Conservation (phyloP, 2,888 invertebrate genomes). For the Ophonus ardosiacus region DNA sequence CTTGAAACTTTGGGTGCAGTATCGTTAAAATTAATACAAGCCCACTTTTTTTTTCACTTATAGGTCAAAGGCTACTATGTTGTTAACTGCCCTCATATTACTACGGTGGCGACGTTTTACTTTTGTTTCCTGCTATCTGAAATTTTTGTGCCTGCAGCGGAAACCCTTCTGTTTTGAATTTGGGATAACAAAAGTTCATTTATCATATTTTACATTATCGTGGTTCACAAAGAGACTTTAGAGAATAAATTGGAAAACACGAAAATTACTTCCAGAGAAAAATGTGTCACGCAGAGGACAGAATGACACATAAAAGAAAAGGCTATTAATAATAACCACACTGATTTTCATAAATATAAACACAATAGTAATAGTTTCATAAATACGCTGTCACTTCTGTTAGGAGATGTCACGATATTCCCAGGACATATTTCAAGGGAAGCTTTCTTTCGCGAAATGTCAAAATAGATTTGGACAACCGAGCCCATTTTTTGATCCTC, state of each 20-base stretch:
- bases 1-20: no score
- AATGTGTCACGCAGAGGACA: slow-evolving; percentile 20
- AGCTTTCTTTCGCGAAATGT: not conserved
- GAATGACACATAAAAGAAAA: slow-evolving; percentile 30
- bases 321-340: slow-evolving; percentile 20
- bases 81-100: no score
- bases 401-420: not conserved
- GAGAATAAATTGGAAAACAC: slow-evolving; percentile 32
- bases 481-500: not conserved
- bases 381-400: not conserved
- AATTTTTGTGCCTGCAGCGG: slow-evolving; percentile 13
- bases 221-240: slow-evolving; percentile 34
- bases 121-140: not conserved
- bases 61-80: no score
- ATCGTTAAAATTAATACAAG: no score
- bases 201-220: slow-evolving; percentile 26
- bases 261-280: slow-evolving; percentile 34
- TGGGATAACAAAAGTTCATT: slow-evolving; percentile 12
- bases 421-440: not conserved
- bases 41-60: no score
- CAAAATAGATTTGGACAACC: no score
- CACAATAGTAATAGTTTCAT: not conserved
- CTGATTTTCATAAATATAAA: slow-evolving; percentile 20
- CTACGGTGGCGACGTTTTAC: not conserved
- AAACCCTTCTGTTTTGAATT: slow-evolving; percentile 1